These are phyloP conservation scores for Thamnophis sirtalis DNA, from an alignment of 2,113 vertebrate species.

Conservation along the genomic window DNA sequence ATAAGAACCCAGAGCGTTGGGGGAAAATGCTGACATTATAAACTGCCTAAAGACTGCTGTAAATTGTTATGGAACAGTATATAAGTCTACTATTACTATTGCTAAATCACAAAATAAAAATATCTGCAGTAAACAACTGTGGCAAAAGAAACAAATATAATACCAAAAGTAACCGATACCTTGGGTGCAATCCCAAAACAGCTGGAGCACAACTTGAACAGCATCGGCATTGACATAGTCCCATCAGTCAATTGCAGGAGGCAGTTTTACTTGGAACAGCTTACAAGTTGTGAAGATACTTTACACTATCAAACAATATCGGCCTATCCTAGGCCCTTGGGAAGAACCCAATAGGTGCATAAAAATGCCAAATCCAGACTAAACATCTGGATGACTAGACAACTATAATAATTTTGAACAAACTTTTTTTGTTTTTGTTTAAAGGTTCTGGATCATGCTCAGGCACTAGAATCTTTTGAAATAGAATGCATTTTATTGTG, in stretches of 20 bases:
- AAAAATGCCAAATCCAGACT: too few species aligned
- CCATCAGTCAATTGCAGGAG: background rate
- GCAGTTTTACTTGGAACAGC: too few species aligned
- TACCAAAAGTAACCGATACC: background rate
- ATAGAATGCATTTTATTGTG: background rate
- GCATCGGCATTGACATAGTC: background rate
- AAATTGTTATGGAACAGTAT: too few species aligned
- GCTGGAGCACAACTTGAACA: background rate
- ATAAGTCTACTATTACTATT: too few species aligned
- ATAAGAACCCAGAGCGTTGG: too few species aligned
- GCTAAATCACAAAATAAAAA: background rate
- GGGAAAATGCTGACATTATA: too few species aligned
- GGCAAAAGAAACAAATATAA: background rate
- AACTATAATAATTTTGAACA: background rate
- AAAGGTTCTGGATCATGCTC: background rate
- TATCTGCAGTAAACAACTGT: background rate
- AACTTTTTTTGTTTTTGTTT: background rate
- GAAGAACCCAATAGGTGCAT: too few species aligned
- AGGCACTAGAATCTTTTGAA: background rate
- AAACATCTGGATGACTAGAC: too few species aligned
- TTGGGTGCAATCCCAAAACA: background rate
- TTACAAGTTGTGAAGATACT: too few species aligned
- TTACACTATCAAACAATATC: too few species aligned
- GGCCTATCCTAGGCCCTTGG: too few species aligned
- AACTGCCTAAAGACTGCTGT: too few species aligned